These are phyloP conservation scores for Hippocampus comes DNA, from an alignment of 2,113 vertebrate genomes.

Conservation along the genomic window DNA sequence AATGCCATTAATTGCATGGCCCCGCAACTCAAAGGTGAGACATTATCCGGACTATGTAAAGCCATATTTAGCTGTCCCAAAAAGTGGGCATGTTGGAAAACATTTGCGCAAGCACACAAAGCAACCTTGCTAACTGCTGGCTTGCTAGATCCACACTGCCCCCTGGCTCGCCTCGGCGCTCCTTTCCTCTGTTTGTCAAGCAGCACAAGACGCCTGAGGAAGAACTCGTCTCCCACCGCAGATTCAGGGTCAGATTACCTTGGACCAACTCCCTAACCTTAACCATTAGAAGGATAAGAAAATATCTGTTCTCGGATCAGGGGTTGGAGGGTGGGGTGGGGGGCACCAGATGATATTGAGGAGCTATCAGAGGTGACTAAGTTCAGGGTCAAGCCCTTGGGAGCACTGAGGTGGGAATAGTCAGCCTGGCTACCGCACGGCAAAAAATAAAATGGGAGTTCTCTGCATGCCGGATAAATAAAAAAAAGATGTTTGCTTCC, in stretches of 20 bases:
- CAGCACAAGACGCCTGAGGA: slow-evolving; percentile 69
- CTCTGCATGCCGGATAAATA: neutral
- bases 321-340: slow-evolving; percentile 31
- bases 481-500: neutral
- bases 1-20: slow-evolving; percentile 1
- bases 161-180: slow-evolving; percentile 73
- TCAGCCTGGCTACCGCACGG: slow-evolving; percentile 51
- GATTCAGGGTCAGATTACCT: slow-evolving; percentile 71
- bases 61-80: neutral
- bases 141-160: slow-evolving; percentile 70
- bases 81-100: slow-evolving; percentile 7
- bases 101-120: slow-evolving; percentile 7
- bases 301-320: slow-evolving; percentile 71
- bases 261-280: slow-evolving; percentile 66
- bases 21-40: neutral
- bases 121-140: slow-evolving; percentile 58
- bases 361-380: slow-evolving; percentile 82
- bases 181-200: slow-evolving; percentile 51
- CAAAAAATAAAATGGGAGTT: slow-evolving; percentile 16
- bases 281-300: slow-evolving; percentile 70
- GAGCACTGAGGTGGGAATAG: slow-evolving; percentile 67
- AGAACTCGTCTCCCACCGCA: slow-evolving; percentile 63
- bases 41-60: slow-evolving; percentile 14
- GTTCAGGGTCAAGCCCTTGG: slow-evolving; percentile 71
- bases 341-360: slow-evolving; percentile 78